Base-by-base conservation (phyloP, 2,113 vertebrate species). In the Myotis lucifugus region DNA sequence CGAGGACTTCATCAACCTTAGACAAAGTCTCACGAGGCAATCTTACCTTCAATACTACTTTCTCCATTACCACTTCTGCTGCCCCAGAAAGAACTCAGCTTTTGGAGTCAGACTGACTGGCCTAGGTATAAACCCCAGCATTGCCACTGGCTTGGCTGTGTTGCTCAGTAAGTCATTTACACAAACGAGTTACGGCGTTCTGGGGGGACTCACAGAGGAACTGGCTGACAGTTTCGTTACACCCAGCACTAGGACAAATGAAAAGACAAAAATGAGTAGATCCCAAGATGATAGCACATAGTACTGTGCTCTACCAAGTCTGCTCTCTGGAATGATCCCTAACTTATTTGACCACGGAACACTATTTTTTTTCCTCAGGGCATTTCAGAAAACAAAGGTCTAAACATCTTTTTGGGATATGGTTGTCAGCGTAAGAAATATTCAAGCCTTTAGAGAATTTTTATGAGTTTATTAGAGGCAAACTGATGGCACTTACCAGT, bases 11-110 rank as follows among this genome's bases (percentile, higher is more conserved):
- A 29, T 74, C 61, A 61, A 50, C 67, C 10, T 88, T 32, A 90
- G 32, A 81, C 64, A 54, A 70, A 93, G 12, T n/a, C n/a, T 85
- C 90, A 85, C n/a, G 46, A 91, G n/a, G 59, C 67, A 82, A 86
- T 32, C 27, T 77, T 7, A 86, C n/a, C 32, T 67, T 85, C 18
- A 64, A 1, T 79, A 72, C 18, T 34, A 37, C 61, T 95, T 77
- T 81, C 74, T 91, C 42, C 56, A 10, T 64, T 34, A 37, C 37
- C 66, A 37, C 74, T 86, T 73, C 88, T 74, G n/a, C 8, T 56
- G 14, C 25, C 27, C 61, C 83, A 79, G 48, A 82, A 79, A 84
- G 64, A 76, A 15, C 12, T 76, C 59, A 78, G n/a, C 23, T 73
- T 87, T 50, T 82, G 34, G 54, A 78, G 70, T 64, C 15, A 17